Evolutionary conservation across 2,113 vertebrate species (phyloP).

Genomic region (Neotragus moschatus): DNA sequence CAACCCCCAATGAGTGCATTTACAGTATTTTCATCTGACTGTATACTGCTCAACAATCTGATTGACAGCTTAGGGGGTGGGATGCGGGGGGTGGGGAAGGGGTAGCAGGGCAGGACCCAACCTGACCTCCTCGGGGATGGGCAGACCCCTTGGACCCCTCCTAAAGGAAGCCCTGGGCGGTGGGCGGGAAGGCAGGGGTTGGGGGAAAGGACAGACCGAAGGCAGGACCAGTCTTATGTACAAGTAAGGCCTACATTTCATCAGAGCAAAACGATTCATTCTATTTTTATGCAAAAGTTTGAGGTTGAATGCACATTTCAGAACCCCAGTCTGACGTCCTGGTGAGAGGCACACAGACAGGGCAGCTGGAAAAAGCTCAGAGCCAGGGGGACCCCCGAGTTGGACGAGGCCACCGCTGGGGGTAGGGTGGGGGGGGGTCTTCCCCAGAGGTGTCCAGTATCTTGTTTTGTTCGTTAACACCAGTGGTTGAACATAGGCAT

Average conservation of each 20-base stretch:
- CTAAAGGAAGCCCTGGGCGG: conserved; percentile 74
- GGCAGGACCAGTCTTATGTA: conserved; percentile 92
- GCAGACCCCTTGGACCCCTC: conserved; percentile 65
- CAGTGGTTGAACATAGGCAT: conserved; percentile 84
- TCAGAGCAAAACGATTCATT: conserved; percentile 93
- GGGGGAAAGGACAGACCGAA: conserved; percentile 76
- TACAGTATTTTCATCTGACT: conserved; percentile 91
- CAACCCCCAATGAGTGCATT: conserved; percentile 91
- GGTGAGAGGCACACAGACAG: conserved; percentile 82
- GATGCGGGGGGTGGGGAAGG: background rate
- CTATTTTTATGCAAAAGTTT: conserved; percentile 86
- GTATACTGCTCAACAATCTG: conserved; percentile 80
- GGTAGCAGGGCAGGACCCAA: conserved; percentile 57
- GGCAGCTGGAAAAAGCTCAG: conserved; percentile 83
- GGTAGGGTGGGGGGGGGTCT: conserved; percentile 17
- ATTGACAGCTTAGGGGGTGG: conserved; percentile 61
- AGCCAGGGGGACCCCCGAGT: conserved; percentile 79
- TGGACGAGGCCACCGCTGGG: conserved; percentile 68
- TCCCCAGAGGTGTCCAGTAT: conserved; percentile 68
- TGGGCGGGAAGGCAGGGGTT: background rate
- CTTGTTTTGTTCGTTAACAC: conserved; percentile 76
- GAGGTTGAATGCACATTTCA: conserved; percentile 82
- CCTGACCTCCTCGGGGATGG: conserved; percentile 73
- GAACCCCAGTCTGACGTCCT: conserved; percentile 84
- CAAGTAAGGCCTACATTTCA: conserved; percentile 99